Conservation (phyloP, 35 echinoderm and acorn worm species). For the Apostichopus californicus region DNA sequence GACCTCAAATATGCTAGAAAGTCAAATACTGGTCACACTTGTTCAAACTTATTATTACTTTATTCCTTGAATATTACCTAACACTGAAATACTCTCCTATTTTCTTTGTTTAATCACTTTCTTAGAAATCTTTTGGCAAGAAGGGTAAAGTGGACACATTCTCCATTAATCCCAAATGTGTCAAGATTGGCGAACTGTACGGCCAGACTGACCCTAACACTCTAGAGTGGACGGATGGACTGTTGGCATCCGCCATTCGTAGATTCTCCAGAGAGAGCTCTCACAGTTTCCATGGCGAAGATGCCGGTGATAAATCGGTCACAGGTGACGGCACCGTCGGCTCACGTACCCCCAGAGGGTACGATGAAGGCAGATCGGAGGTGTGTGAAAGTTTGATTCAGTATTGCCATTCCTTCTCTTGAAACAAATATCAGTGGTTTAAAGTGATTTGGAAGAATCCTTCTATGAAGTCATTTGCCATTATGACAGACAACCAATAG, state of each 20-base stretch:
- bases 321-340: constrained; percentile 47
- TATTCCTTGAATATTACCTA: too few species aligned
- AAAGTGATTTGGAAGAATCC: too few species aligned
- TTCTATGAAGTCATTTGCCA: too few species aligned
- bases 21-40: too few species aligned
- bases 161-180: constrained; percentile 95
- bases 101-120: background rate
- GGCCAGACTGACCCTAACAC: constrained; percentile 98
- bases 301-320: constrained; percentile 51
- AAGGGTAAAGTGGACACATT: constrained; percentile 89
- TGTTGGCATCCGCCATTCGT: constrained; percentile 84
- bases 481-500: too few species aligned
- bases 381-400: background rate
- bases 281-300: constrained; percentile 37
- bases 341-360: constrained; percentile 57
- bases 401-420: too few species aligned
- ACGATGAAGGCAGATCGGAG: constrained; percentile 35
- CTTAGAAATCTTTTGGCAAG: constrained; percentile 92
- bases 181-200: constrained; percentile 95
- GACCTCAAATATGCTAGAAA: too few species aligned
- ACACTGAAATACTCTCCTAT: too few species aligned
- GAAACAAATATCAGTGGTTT: too few species aligned
- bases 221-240: constrained; percentile 97
- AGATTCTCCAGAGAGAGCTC: constrained; percentile 79
- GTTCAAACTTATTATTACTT: too few species aligned